Evolutionary conservation across 2,797 vertebrate species (phyloP).

Genomic region (Clarias laeviceps): DNA sequence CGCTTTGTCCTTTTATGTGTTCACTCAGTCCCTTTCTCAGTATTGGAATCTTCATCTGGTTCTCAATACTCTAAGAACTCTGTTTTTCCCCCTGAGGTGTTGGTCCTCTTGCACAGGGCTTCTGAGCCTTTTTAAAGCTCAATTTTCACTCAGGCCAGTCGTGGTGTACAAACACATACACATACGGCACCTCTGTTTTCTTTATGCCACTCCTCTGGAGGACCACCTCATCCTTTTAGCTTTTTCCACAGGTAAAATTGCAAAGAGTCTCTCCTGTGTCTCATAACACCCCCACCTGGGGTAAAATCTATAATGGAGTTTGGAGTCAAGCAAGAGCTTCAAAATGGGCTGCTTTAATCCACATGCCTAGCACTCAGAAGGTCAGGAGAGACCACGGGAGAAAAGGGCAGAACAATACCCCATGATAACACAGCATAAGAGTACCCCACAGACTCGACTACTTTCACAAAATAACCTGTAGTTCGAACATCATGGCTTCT

Average conservation of each 20-base stretch:
- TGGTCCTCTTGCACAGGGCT: constrained; percentile 77
- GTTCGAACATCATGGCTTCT: constrained; percentile 48
- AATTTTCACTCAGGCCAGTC: constrained; percentile 81
- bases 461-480: constrained; percentile 61
- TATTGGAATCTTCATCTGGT: constrained; percentile 52
- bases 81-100: constrained; percentile 70
- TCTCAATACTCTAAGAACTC: constrained; percentile 73
- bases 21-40: constrained; percentile 27
- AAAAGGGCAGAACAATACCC: constrained; percentile 74
- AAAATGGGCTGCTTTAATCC: constrained; percentile 80
- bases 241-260: constrained; percentile 83
- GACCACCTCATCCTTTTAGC: constrained; percentile 77
- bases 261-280: constrained; percentile 78
- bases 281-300: constrained; percentile 71
- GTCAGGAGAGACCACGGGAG: constrained; percentile 70
- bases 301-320: constrained; percentile 83
- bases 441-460: constrained; percentile 65
- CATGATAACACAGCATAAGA: constrained; percentile 70
- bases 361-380: constrained; percentile 75
- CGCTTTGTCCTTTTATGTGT: constrained; percentile 31
- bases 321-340: constrained; percentile 78
- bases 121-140: constrained; percentile 86
- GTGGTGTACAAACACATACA: constrained; percentile 73
- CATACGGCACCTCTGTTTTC: constrained; percentile 66
- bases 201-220: constrained; percentile 65